Evolutionary conservation across 2,113 vertebrate genomes (phyloP), one percentile per base, ranked within the genome.

Genomic region (Lasiurus borealis): DNA sequence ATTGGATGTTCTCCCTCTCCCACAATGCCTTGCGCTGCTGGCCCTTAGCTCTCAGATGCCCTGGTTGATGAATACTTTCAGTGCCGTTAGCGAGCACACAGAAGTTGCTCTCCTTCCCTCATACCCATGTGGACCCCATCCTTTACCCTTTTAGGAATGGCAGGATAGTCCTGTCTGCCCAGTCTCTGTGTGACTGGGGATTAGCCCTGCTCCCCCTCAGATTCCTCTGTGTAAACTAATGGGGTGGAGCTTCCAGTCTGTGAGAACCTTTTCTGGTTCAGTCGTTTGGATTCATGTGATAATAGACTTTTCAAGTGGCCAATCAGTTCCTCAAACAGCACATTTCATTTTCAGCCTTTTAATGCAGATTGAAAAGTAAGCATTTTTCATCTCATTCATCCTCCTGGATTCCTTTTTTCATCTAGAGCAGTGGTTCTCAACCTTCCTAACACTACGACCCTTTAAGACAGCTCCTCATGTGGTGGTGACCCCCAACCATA

Each of bases 301-400:
- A 44, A 40, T 34, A 52, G 48, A n/a, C 13, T 85, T 73, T 85
- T 62, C 50, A 14, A 54, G 50, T 5, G 10, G 34, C 12, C 46
- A 36, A 9, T 44, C 23, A 50, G 8, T 50, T 75, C 48, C 36
- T 72, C 3, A 15, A 52, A 27, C 15, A 54, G 6, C 29, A 64
- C 29, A 36, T 76, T 78, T 89, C n/a, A 69, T 25, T 78, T 92
- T 78, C 73, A 80, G 52, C 7, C n/a, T 89, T 78, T 64, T 14
- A 88, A 71, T 34, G 40, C 64, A 69, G 23, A 62, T 69, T 94
- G 92, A 11, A 64, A 87, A 76, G 54, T 46, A 78, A 77, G 7
- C 6, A 46, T 52, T 54, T n/a, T 31, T 3, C 5, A 12, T 84
- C 50, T 82, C 12, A 77, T 68, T 19, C 57, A 18, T 59, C 23